Evolutionary conservation across 2,888 invertebrate species (phyloP).

Genomic region (Polymixis lichenea): DNA sequence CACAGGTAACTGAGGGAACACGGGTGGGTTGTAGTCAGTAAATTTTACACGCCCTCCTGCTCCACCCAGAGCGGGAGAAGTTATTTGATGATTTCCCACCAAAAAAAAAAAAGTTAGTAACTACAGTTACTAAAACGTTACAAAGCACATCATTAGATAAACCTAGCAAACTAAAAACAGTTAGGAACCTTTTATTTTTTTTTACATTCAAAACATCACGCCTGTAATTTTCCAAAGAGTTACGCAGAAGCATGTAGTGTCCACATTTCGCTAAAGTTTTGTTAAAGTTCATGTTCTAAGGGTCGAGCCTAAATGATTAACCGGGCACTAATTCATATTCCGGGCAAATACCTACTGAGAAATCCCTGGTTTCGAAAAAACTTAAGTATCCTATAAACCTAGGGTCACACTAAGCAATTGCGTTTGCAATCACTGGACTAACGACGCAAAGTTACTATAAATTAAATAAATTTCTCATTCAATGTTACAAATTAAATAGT

Average conservation of each 20-base stretch:
- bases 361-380: not conserved
- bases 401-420: not conserved
- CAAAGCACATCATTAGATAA: not conserved
- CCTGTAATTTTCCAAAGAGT: too few species aligned
- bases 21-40: too few species aligned
- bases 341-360: too few species aligned
- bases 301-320: too few species aligned
- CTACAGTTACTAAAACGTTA: slow-evolving; percentile 12
- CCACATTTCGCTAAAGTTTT: not conserved
- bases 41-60: too few species aligned
- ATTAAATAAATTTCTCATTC: too few species aligned
- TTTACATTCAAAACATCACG: not conserved
- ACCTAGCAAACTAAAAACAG: not conserved
- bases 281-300: too few species aligned
- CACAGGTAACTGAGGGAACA: too few species aligned
- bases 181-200: not conserved
- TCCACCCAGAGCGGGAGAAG: too few species aligned
- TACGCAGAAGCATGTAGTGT: not conserved
- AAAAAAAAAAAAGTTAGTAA: too few species aligned
- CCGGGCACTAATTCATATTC: not conserved
- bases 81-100: too few species aligned
- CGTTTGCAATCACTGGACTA: not conserved
- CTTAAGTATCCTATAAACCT: not conserved
- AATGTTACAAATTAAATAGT: not conserved
- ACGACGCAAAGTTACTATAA: too few species aligned